Evolutionary conservation across 2,888 invertebrate species (phyloP), one percentile per base, ranked within the genome.

Genomic region (Leptopilina myrica): DNA sequence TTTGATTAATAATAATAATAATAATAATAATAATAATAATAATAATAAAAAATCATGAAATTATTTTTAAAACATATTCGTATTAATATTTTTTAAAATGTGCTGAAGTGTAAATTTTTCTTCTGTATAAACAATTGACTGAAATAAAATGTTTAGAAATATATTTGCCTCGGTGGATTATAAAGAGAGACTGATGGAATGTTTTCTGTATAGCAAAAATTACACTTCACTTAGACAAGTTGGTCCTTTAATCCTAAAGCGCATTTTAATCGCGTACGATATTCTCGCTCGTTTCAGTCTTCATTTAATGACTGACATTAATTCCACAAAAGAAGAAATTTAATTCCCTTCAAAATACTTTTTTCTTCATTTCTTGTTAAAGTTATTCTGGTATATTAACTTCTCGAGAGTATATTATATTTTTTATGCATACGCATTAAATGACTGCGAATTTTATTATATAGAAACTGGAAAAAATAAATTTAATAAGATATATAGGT

Each of bases 301-400:
- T 64, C 64, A 53, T 56, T 73, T 73, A 73, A 73, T 73, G 73
- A 1, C 73, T 33, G 73, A 56, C 73, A 73, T 73, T 73, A 73
- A 73, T 56, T 73, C 73, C 56, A 56, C 56, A 73, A 73, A 73
- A 73, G 56, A 73, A 73, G 56, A 56, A 73, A 73, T 80, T 79
- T 76, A 64, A 64, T 79, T 77, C 77, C n/a, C 59, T 75, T 65
- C 59, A 46, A 11, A 66, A 20, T 77, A 59, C 46, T 76, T n/a
- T 76, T 65, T 46, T 43, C 20, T n/a, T n/a, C 62, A 20, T 62
- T 49, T 77, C 73, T 65, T 53, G 46, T 49, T 8, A 9, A 49
- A 69, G 49, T 53, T 69, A 49, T 69, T 20, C 46, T 69, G 7
- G 5, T 62, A 6, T 59, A 59, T 62, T 9, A n/a, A 62, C 20